Conservation (phyloP, 2,113 vertebrate genomes). For the Theropithecus gelada region DNA sequence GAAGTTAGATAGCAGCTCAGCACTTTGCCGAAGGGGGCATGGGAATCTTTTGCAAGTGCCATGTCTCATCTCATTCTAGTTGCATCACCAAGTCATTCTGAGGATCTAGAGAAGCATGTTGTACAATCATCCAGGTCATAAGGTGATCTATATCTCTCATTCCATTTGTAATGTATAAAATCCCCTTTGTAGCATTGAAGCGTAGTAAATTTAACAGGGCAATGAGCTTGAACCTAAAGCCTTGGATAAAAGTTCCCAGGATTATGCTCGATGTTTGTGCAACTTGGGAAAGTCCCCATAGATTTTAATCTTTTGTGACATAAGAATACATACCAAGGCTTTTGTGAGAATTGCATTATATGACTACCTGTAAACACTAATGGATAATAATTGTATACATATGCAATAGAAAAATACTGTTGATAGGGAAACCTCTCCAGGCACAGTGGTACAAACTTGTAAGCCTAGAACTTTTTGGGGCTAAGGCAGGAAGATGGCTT, state of each 20-base stretch:
- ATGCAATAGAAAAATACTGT: background rate
- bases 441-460: too few species aligned
- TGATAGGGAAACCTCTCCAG: too few species aligned
- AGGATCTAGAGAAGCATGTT: background rate
- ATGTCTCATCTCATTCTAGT: background rate
- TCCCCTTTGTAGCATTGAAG: background rate
- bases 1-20: background rate
- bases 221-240: background rate
- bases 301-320: background rate
- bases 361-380: background rate
- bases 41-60: background rate
- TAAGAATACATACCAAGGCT: background rate
- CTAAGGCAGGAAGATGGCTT: too few species aligned
- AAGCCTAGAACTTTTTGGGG: too few species aligned
- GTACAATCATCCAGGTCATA: background rate
- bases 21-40: background rate
- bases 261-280: background rate
- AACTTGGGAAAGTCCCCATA: background rate
- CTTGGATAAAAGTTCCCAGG: background rate
- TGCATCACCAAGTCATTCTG: background rate
- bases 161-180: background rate
- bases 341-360: background rate
- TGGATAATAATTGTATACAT: background rate
- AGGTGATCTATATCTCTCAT: background rate
- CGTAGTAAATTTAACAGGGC: background rate